Conservation (phyloP, 2,797 vertebrate genomes). For the Cottoperca gobio region DNA sequence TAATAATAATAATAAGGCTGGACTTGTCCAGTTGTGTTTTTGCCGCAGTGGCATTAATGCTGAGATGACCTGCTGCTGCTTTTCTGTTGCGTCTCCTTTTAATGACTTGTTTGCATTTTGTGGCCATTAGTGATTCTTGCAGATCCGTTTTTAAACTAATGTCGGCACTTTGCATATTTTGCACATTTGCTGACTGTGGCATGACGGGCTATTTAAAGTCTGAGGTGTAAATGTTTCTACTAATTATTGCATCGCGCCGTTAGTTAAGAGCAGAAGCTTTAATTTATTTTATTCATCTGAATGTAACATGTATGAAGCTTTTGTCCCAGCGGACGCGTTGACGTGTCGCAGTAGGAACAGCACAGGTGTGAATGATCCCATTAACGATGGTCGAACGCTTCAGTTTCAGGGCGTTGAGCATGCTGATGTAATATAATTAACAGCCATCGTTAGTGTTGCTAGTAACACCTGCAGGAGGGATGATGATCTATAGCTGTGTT, state of each 20-base stretch:
- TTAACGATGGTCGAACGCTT: not conserved
- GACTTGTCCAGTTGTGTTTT: too few relatives aligned
- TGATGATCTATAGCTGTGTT: not conserved
- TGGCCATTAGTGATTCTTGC: not conserved
- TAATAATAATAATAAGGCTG: too few relatives aligned
- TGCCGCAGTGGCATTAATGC: not conserved
- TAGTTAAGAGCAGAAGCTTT: not conserved
- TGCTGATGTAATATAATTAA: too few relatives aligned
- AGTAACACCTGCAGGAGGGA: not conserved
- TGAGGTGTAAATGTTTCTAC: not conserved
- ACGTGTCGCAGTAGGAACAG: not conserved
- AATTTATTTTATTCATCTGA: not conserved
- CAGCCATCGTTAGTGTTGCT: fast-evolving
- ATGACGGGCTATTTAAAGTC: not conserved
- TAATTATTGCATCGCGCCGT: not conserved
- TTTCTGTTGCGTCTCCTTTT: not conserved
- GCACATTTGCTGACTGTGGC: not conserved
- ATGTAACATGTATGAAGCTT: not conserved
- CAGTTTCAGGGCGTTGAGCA: too few relatives aligned
- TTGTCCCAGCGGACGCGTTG: not conserved
- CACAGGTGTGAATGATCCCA: not conserved
- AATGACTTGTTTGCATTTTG: not conserved
- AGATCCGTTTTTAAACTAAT: slow-evolving; percentile 14
- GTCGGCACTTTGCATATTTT: not conserved
- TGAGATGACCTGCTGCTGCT: not conserved